Percentiles rank a stretch among this genome's conserved stretches.
Conservation (phyloP, 1,140 invertebrate species). For the Meteorus sp. region DNA sequence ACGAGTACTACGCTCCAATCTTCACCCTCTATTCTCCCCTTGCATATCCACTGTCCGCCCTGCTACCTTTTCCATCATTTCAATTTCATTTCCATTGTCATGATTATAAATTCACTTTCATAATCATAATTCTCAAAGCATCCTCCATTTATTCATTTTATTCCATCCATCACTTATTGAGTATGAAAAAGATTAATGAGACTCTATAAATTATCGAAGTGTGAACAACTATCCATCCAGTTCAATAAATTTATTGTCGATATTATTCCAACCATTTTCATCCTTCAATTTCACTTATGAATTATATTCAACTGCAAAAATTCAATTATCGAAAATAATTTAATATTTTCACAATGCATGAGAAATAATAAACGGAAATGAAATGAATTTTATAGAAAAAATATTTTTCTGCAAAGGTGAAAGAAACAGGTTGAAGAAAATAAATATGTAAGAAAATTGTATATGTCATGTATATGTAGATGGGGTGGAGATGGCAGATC, state of each 20-base stretch:
- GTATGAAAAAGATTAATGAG: conserved; percentile 7
- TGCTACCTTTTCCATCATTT: not conserved
- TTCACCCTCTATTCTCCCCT: not conserved
- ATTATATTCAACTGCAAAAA: not conserved
- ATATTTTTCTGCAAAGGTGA: too few relatives aligned
- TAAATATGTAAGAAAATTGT: too few relatives aligned
- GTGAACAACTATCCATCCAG: not conserved
- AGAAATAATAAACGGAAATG: too few relatives aligned
- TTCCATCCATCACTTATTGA: not conserved
- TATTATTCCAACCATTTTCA: not conserved
- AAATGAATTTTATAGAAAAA: too few relatives aligned
- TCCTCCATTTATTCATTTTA: too few relatives aligned
- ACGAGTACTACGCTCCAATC: not conserved
- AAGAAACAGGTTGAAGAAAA: not conserved
- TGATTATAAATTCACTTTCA: conserved; percentile 9
- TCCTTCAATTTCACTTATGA: not conserved
- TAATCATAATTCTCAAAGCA: not conserved
- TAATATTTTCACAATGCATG: too few relatives aligned
- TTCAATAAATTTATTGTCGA: conserved; percentile 7
- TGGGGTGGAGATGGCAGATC: conserved; percentile 44
- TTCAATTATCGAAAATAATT: too few relatives aligned
- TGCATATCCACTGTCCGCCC: not conserved
- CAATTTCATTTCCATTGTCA: not conserved
- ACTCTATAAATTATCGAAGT: conserved; percentile 2
- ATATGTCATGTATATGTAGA: conserved; percentile 29